Evolutionary conservation across 2,888 invertebrate species (phyloP).

Genomic region (Pseudoips prasinana): DNA sequence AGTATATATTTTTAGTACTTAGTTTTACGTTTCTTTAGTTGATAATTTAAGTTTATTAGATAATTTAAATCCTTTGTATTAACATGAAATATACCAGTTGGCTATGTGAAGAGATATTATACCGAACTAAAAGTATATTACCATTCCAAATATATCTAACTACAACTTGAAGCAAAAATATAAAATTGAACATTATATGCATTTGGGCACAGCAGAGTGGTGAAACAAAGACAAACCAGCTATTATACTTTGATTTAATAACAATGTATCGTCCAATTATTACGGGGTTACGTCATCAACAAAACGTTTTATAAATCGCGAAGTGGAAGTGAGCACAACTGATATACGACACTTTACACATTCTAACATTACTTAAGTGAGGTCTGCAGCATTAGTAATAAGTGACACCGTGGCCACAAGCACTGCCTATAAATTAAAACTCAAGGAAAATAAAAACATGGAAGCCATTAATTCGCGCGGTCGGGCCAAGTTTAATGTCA

Average conservation of each 20-base stretch:
- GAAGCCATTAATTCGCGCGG: constrained; percentile 81
- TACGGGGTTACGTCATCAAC: constrained; percentile 53
- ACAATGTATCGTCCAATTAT: constrained; percentile 17
- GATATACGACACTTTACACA: constrained; percentile 76
- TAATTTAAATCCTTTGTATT: no score
- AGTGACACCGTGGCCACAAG: constrained; percentile 70
- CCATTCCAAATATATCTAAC: no score
- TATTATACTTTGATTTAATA: constrained; percentile 13
- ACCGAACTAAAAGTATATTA: no score
- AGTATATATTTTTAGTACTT: no score
- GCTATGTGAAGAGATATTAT: no score
- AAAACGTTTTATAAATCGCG: constrained; percentile 63
- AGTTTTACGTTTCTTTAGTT: no score
- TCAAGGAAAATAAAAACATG: constrained; percentile 82
- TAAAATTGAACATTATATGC: no score
- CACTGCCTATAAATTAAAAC: constrained; percentile 79
- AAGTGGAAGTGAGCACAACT: constrained; percentile 62
- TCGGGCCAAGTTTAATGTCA: constrained; percentile 82
- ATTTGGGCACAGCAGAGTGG: no score
- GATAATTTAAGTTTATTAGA: no score
- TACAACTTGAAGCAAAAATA: no score
- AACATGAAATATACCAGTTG: no score
- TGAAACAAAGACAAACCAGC: no score
- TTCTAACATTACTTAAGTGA: constrained; percentile 70
- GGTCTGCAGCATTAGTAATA: constrained; percentile 72